phyloP scores from a whole-genome alignment of 2,888 invertebrate species.

The Drosophila acutilabella region DNA sequence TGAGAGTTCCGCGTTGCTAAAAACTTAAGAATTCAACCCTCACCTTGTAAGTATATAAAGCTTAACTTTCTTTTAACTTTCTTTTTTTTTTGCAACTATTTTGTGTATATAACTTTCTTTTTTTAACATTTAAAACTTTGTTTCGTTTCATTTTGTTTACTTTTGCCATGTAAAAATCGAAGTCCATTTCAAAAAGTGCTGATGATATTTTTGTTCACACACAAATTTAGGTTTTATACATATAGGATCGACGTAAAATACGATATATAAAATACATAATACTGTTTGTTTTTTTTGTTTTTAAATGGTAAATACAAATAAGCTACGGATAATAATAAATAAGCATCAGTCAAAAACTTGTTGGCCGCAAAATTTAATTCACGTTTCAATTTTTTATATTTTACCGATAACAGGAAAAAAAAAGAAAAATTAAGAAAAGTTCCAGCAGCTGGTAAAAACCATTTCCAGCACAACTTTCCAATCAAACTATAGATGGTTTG shows the following conservation, averaged over 20 bases:
- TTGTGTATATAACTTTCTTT: conserved; percentile 58
- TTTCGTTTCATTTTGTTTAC: conserved; percentile 44
- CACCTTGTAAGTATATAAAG: conserved; percentile 77
- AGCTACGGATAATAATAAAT: conserved; percentile 65
- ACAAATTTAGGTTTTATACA: conserved; percentile 79
- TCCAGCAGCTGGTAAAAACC: conserved; percentile 36
- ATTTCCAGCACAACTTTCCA: conserved; percentile 11
- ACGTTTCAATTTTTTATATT: conserved; percentile 23
- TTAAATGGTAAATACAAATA: conserved; percentile 67
- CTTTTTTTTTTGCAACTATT: conserved; percentile 33
- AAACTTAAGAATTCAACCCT: conserved; percentile 81
- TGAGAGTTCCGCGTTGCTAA: conserved; percentile 70
- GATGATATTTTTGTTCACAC: conserved; percentile 85
- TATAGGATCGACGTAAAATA: conserved; percentile 77
- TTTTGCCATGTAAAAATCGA: conserved; percentile 83
- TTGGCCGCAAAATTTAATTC: conserved; percentile 80
- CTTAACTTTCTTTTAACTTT: conserved; percentile 59
- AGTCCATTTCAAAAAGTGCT: conserved; percentile 85
- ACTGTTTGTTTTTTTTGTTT: conserved; percentile 34
- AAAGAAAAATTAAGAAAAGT: conserved; percentile 12
- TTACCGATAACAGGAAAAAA: conserved; percentile 3
- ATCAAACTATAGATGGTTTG: conserved; percentile 9
- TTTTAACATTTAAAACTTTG: conserved; percentile 40
- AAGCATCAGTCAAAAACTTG: conserved; percentile 85
- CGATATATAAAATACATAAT: conserved; percentile 64